Evolutionary conservation across 2,888 invertebrate genomes (phyloP).

Genomic region (Coelinius sp.): DNA sequence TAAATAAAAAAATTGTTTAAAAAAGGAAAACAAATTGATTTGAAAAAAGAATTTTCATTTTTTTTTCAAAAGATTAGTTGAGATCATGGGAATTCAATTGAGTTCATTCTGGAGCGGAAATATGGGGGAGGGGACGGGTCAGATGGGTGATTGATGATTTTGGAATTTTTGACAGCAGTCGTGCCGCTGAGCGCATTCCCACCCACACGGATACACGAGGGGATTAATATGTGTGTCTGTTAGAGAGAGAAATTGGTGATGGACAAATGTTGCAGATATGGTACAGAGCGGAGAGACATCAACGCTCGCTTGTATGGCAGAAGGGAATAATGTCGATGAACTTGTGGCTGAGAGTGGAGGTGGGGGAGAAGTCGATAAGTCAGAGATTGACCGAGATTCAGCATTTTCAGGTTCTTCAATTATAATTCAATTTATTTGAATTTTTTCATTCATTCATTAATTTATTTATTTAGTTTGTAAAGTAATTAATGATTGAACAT

Average conservation of each 20-base stretch:
- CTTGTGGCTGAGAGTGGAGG: background rate
- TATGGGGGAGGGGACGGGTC: background rate
- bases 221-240: background rate
- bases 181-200: background rate
- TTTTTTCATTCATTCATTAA: too few relatives aligned
- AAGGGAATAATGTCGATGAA: slow-evolving; percentile 17
- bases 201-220: background rate
- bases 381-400: background rate
- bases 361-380: background rate
- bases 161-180: background rate
- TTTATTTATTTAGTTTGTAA: too few relatives aligned
- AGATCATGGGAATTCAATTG: background rate
- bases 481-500: too few relatives aligned
- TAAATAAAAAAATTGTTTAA: too few relatives aligned
- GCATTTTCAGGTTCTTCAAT: background rate
- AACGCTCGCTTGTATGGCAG: background rate
- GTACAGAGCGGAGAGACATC: background rate
- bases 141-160: slow-evolving; percentile 2
- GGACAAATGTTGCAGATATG: background rate
- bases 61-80: background rate
- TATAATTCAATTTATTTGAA: too few relatives aligned
- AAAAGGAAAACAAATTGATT: too few relatives aligned
- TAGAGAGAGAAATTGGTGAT: background rate
- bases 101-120: background rate
- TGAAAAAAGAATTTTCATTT: background rate